Conservation (phyloP, 2,888 invertebrate genomes). For the Galerucella calmariensis region DNA sequence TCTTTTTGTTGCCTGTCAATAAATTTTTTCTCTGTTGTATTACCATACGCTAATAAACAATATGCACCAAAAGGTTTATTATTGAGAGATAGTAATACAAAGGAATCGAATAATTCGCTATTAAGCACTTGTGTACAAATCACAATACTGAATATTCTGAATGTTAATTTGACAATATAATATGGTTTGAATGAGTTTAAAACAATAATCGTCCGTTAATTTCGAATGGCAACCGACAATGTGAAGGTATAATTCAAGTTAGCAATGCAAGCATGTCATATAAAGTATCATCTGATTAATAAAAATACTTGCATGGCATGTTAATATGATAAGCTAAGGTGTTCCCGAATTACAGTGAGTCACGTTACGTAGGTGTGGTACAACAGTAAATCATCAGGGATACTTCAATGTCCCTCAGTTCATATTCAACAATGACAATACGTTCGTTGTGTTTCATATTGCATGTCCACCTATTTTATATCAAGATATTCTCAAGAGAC, state of each 20-base stretch:
- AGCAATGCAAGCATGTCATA: constrained; percentile 21
- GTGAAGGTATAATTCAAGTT: background rate
- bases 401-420: constrained; percentile 34
- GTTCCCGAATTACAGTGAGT: constrained; percentile 50
- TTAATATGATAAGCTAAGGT: constrained; percentile 38
- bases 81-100: background rate
- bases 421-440: constrained; percentile 28
- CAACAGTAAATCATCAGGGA: constrained; percentile 47
- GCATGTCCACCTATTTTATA: constrained; percentile 43
- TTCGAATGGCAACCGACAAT: background rate
- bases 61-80: background rate
- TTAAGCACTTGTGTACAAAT: background rate
- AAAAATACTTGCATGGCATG: constrained; percentile 36
- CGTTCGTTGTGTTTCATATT: constrained; percentile 29
- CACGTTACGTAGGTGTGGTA: constrained; percentile 52
- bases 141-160: background rate
- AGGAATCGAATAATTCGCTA: background rate
- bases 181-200: background rate
- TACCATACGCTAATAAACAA: too few relatives aligned
- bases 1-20: too few relatives aligned
- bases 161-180: background rate
- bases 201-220: background rate
- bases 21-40: too few relatives aligned
- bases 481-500: constrained; percentile 31
- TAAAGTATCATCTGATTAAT: constrained; percentile 32